Evolutionary conservation across 2,113 vertebrate species (phyloP).

Genomic region (Stictonetta naevosa): DNA sequence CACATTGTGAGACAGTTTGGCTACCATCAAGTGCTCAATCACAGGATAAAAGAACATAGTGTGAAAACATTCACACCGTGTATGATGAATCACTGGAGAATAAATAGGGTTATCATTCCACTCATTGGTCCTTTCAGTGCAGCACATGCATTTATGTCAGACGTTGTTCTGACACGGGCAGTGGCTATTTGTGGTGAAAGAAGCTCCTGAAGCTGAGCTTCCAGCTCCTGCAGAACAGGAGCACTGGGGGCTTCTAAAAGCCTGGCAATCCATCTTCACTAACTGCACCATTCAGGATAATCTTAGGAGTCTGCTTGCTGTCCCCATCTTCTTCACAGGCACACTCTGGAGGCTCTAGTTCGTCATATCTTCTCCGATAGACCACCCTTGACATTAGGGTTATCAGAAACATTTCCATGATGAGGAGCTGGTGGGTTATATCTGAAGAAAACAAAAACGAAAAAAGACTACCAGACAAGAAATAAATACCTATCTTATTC

Average conservation of each 20-base stretch:
- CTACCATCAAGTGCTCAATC: neutral
- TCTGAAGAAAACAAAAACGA: slow-evolving; percentile 64
- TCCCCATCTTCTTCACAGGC: slow-evolving; percentile 53
- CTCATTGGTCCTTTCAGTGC: neutral
- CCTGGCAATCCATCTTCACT: slow-evolving; percentile 29
- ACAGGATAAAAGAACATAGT: slow-evolving; percentile 2
- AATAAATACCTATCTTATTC: neutral
- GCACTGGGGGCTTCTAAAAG: neutral
- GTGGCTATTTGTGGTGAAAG: neutral
- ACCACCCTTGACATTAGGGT: slow-evolving; percentile 82
- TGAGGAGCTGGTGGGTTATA: slow-evolving; percentile 85
- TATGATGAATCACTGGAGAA: neutral
- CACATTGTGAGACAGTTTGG: neutral
- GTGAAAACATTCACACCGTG: neutral
- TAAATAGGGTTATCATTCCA: neutral
- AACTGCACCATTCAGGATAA: neutral
- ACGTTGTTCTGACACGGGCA: neutral
- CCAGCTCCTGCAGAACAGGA: neutral
- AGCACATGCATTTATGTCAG: neutral
- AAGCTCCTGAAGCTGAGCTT: neutral
- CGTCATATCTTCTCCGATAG: slow-evolving; percentile 80
- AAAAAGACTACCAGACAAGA: neutral
- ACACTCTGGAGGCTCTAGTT: slow-evolving; percentile 46
- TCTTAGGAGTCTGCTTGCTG: slow-evolving; percentile 46
- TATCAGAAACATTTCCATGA: slow-evolving; percentile 90